phyloP scores from a whole-genome alignment of 2,113 vertebrate species.

The Plestiodon gilberti region DNA sequence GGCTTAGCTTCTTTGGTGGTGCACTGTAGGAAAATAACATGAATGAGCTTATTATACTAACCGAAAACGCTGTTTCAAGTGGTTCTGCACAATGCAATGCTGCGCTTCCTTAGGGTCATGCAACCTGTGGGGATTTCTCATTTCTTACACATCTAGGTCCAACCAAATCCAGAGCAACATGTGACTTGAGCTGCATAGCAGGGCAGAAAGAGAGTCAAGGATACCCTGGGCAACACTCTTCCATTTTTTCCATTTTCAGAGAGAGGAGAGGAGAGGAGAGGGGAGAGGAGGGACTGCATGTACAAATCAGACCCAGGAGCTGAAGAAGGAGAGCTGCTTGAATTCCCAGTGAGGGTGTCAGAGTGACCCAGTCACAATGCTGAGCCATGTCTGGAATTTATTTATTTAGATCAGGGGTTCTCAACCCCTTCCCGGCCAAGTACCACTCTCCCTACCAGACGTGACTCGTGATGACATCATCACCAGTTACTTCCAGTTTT shows the following conservation, averaged over 20 bases:
- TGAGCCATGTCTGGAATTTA: too few relatives aligned
- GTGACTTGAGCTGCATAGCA: conserved; percentile 2
- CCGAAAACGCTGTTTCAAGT: neutral
- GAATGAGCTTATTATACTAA: neutral
- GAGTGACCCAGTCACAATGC: neutral
- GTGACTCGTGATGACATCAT: too few relatives aligned
- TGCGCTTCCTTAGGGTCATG: neutral
- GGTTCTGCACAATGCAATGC: neutral
- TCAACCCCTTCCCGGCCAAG: too few relatives aligned
- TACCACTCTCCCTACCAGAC: too few relatives aligned
- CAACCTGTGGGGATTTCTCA: too few relatives aligned
- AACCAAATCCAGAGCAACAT: neutral
- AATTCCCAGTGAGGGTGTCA: neutral
- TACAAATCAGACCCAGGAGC: neutral
- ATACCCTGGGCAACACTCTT: neutral
- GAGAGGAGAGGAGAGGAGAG: neutral
- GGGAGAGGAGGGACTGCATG: neutral
- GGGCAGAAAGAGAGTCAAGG: neutral
- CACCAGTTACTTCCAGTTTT: too few relatives aligned
- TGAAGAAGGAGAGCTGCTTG: neutral
- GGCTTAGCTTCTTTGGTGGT: neutral
- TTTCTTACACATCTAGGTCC: neutral
- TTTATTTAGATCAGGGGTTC: too few relatives aligned
- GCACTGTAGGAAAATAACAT: neutral
- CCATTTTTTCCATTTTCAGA: neutral